Conservation (phyloP, 2,113 vertebrate species). For the Hepsetus odoe region DNA sequence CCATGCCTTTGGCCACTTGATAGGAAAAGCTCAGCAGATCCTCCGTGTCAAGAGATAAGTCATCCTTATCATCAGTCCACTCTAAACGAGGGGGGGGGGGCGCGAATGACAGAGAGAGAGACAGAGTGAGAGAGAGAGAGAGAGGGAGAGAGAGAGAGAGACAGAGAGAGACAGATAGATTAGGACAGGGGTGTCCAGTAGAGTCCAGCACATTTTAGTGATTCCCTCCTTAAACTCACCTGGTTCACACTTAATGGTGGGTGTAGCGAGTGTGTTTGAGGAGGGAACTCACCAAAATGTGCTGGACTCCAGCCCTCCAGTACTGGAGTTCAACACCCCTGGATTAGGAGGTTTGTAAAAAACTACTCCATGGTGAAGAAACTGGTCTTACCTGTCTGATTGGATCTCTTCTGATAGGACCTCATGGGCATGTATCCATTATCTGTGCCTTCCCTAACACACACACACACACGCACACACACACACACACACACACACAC, state of each 20-base stretch:
- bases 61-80: conserved; percentile 84
- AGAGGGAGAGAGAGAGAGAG: background rate
- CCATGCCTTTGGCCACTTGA: conserved; percentile 97
- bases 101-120: background rate
- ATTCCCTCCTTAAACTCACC: no score
- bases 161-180: no score
- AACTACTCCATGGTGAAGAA: background rate
- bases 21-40: conserved; percentile 96
- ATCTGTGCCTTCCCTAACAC: conserved; percentile 74
- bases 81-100: conserved; percentile 26
- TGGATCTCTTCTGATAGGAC: conserved; percentile 77
- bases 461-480: conserved; percentile 34
- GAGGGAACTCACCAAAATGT: no score
- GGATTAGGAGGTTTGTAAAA: background rate
- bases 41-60: conserved; percentile 88
- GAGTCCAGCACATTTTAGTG: no score
- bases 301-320: no score
- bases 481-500: conserved; percentile 19
- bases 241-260: no score
- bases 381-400: conserved; percentile 68
- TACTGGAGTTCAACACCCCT: no score
- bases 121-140: conserved; percentile 7
- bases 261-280: no score
- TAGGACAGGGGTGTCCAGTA: no score
- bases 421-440: conserved; percentile 94